These are phyloP conservation scores for Sisyra nigra DNA, from an alignment of 2,888 invertebrate species.

Conservation along the genomic window DNA sequence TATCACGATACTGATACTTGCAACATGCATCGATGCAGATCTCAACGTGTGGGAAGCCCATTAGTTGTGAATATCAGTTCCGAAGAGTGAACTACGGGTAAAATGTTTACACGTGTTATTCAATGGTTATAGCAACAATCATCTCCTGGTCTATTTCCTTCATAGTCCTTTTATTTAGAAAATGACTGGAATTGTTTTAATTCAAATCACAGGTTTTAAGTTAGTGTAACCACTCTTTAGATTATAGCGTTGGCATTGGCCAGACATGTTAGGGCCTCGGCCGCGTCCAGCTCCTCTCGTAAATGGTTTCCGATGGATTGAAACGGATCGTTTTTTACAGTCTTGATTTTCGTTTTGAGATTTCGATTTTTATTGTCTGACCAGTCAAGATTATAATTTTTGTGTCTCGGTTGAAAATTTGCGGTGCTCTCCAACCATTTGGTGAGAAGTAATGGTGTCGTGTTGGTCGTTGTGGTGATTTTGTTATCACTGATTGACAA, in stretches of 20 bases:
- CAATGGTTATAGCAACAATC: too few relatives aligned
- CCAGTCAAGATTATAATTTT: slow-evolving; percentile 50
- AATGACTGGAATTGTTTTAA: too few relatives aligned
- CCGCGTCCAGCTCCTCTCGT: slow-evolving; percentile 59
- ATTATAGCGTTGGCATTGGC: slow-evolving; percentile 25
- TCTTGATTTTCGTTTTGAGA: slow-evolving; percentile 16
- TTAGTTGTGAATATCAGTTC: too few relatives aligned
- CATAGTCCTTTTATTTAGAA: too few relatives aligned
- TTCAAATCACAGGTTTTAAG: not conserved
- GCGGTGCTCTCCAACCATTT: slow-evolving; percentile 65
- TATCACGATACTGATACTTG: too few relatives aligned
- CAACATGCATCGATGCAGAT: too few relatives aligned
- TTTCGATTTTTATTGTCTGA: slow-evolving; percentile 19
- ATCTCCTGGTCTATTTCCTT: too few relatives aligned
- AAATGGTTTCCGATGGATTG: slow-evolving; percentile 30
- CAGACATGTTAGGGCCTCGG: slow-evolving; percentile 53
- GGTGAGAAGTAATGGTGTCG: slow-evolving; percentile 42
- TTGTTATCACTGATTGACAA: slow-evolving; percentile 14
- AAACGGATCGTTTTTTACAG: slow-evolving; percentile 9
- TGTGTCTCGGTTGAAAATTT: slow-evolving; percentile 53
- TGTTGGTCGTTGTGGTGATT: slow-evolving; percentile 15
- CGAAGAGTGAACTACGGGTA: too few relatives aligned
- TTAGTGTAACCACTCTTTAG: not conserved
- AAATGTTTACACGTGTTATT: too few relatives aligned
- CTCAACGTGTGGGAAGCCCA: too few relatives aligned